phyloP scores from a whole-genome alignment of 1,140 invertebrate species.

The Rhopalosiphum padi region DNA sequence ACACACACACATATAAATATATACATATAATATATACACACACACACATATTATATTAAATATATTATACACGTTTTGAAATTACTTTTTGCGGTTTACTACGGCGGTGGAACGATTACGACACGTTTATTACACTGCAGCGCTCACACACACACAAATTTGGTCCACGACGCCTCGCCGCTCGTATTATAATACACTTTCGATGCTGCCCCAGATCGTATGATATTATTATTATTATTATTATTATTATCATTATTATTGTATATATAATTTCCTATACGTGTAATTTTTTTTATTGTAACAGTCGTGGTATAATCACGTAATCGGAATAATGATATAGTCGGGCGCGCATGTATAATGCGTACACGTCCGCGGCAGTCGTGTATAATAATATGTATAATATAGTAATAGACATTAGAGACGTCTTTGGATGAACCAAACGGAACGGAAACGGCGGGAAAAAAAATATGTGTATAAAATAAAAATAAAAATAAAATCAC shows the following conservation, averaged over 20 bases:
- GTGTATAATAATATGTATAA: not conserved
- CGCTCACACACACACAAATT: not conserved
- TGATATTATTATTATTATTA: not conserved
- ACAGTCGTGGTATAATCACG: constrained; percentile 21
- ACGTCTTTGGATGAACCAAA: not conserved
- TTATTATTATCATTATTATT: constrained; percentile 27
- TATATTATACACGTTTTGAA: constrained; percentile 13
- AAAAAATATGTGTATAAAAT: not conserved
- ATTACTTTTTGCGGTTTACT: constrained; percentile 47
- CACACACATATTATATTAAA: not conserved
- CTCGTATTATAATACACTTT: not conserved
- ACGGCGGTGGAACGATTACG: constrained; percentile 29
- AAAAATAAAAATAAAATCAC: constrained; percentile 30
- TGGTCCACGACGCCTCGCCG: not conserved
- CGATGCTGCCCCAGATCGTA: constrained; percentile 35
- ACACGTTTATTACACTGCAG: constrained; percentile 23
- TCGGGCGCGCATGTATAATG: not conserved
- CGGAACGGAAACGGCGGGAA: not conserved
- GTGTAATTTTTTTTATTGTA: constrained; percentile 34
- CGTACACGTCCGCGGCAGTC: not conserved
- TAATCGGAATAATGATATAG: constrained; percentile 41
- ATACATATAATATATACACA: too few relatives aligned
- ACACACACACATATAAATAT: not conserved
- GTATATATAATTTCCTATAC: not conserved
- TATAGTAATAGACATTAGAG: constrained; percentile 15